Conservation (phyloP, 2,888 invertebrate species). For the Bruchidius siliquastri region DNA sequence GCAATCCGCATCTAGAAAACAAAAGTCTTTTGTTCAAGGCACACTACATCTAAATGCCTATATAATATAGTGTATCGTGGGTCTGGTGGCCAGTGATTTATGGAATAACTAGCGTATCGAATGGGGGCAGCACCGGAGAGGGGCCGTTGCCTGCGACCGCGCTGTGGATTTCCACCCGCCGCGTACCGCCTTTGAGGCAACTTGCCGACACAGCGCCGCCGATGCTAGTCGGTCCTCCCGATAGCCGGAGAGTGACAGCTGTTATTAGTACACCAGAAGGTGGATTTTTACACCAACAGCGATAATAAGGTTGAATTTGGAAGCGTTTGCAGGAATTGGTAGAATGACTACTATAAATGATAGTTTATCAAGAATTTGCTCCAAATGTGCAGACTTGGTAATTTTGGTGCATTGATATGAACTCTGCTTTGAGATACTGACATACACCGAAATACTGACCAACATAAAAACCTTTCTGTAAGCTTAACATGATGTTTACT, state of each 20-base stretch:
- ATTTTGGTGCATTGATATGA: no score
- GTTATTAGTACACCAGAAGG: background rate
- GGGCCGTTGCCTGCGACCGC: background rate
- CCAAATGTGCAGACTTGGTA: no score
- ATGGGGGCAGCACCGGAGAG: background rate
- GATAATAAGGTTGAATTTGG: background rate
- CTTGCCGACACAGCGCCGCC: background rate
- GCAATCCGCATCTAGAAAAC: background rate
- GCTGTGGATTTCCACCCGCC: background rate
- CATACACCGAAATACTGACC: no score
- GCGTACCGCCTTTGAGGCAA: background rate
- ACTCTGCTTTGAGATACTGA: no score
- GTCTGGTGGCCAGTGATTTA: background rate
- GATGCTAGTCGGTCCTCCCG: background rate
- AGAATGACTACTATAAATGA: no score
- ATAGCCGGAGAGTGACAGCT: background rate
- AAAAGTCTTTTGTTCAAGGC: background rate
- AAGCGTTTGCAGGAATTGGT: no score
- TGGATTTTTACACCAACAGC: background rate
- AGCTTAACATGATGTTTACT: no score
- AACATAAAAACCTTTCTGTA: no score
- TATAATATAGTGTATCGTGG: background rate
- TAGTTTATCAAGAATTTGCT: no score
- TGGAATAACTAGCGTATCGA: background rate
- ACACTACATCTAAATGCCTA: background rate